These are phyloP conservation scores for Scaptomyza parva DNA, from an alignment of 2,888 invertebrate genomes.

Conservation along the genomic window DNA sequence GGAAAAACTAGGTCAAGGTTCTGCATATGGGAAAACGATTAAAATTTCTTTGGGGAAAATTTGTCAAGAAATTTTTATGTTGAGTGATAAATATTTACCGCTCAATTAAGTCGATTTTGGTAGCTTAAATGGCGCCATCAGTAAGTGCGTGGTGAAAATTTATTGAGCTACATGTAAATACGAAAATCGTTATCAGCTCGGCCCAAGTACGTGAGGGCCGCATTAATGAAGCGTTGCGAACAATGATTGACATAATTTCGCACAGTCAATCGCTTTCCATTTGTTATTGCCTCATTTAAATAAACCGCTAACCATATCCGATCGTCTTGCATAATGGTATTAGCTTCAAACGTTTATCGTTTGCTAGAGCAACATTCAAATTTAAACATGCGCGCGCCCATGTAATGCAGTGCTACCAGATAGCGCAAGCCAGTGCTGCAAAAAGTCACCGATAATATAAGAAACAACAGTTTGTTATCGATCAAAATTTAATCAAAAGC, in stretches of 20 bases:
- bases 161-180: conserved; percentile 50
- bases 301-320: conserved; percentile 35
- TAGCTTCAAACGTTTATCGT: not conserved
- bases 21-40: conserved; percentile 39
- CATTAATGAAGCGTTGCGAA: conserved; percentile 43
- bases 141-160: conserved; percentile 74
- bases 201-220: conserved; percentile 57
- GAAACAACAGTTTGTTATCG: conserved; percentile 18
- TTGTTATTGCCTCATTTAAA: conserved; percentile 60
- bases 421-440: conserved; percentile 19
- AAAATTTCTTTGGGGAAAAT: conserved; percentile 54
- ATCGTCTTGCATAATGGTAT: conserved; percentile 48
- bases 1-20: conserved; percentile 63
- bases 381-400: not conserved
- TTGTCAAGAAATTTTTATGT: conserved; percentile 20
- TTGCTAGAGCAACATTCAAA: conserved; percentile 14
- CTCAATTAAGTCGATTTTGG: conserved; percentile 51
- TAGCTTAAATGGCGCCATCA: conserved; percentile 64
- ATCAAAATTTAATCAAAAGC: conserved; percentile 11
- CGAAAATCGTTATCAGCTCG: conserved; percentile 62
- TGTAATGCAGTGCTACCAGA: conserved; percentile 10
- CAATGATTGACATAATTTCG: conserved; percentile 66
- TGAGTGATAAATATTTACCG: conserved; percentile 39
- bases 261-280: conserved; percentile 65
- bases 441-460: not conserved